Evolutionary conservation across 2,888 invertebrate genomes (phyloP).

Genomic region (Plagodis pulveraria): DNA sequence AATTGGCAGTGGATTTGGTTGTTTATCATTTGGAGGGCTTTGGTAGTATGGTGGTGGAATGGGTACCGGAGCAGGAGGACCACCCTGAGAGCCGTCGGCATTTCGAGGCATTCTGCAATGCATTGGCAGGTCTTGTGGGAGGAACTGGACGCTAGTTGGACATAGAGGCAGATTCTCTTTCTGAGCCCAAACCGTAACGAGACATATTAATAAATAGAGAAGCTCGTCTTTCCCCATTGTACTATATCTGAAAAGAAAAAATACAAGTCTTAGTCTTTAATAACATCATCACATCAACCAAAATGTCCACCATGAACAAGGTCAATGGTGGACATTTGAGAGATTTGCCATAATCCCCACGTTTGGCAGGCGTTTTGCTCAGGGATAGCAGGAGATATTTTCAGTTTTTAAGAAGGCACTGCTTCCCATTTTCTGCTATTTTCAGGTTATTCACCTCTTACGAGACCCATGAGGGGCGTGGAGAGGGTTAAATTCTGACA

Average conservation of each 20-base stretch:
- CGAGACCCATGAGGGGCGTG: no score
- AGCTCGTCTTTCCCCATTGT: conserved; percentile 44
- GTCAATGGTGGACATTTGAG: no score
- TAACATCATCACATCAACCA: no score
- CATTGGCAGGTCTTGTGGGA: conserved; percentile 75
- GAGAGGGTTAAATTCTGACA: no score
- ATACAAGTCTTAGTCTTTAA: no score
- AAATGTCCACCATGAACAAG: no score
- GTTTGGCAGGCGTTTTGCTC: no score
- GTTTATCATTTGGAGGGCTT: conserved; percentile 44
- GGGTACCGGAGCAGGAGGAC: conserved; percentile 23
- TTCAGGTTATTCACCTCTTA: no score
- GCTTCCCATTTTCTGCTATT: no score
- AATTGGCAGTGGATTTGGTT: conserved; percentile 41
- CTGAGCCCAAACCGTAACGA: conserved; percentile 40
- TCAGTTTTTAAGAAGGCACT: no score
- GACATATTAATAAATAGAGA: conserved; percentile 38
- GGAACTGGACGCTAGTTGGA: conserved; percentile 64
- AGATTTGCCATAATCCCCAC: no score
- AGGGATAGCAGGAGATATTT: no score
- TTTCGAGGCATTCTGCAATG: conserved; percentile 71
- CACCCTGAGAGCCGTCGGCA: conserved; percentile 24
- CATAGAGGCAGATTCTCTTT: conserved; percentile 65
- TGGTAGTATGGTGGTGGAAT: conserved; percentile 38
- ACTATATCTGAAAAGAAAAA: conserved; percentile 43